These are phyloP conservation scores for Erpobdella octoculata DNA, from an alignment of 2,888 invertebrate genomes.

Conservation along the genomic window DNA sequence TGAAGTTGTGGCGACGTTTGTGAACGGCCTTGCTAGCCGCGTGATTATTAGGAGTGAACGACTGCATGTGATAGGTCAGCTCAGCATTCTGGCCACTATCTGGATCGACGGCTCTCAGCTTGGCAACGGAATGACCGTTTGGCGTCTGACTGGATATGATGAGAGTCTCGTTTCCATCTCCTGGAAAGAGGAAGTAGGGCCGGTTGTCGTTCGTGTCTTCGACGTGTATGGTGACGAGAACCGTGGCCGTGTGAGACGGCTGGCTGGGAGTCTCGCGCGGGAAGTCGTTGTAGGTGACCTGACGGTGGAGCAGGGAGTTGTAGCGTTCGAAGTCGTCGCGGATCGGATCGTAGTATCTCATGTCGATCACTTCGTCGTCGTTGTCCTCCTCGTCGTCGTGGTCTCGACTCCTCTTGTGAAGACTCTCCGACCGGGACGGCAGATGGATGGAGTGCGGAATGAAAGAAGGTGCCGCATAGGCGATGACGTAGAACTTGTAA, in stretches of 20 bases:
- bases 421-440: not conserved
- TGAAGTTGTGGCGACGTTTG: slow-evolving; percentile 9
- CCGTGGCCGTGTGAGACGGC: slow-evolving; percentile 21
- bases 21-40: not conserved
- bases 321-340: not conserved
- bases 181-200: slow-evolving; percentile 34
- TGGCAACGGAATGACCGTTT: slow-evolving; percentile 23
- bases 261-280: not conserved
- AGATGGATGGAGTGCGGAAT: not conserved
- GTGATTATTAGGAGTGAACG: not conserved
- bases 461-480: not conserved
- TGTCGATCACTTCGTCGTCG: not conserved
- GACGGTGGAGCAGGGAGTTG: not conserved
- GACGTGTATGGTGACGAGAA: slow-evolving; percentile 33
- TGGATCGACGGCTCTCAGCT: slow-evolving; percentile 71
- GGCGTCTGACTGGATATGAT: slow-evolving; percentile 26
- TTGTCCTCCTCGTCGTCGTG: not conserved
- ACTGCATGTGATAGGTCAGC: slow-evolving; percentile 70
- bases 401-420: not conserved
- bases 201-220: slow-evolving; percentile 36
- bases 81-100: slow-evolving; percentile 80
- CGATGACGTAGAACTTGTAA: slow-evolving; percentile 30
- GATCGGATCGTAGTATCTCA: not conserved
- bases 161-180: slow-evolving; percentile 29
- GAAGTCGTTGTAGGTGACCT: not conserved